Base-by-base conservation (phyloP, 2,888 invertebrate genomes). In the Agriopis aurantiaria region DNA sequence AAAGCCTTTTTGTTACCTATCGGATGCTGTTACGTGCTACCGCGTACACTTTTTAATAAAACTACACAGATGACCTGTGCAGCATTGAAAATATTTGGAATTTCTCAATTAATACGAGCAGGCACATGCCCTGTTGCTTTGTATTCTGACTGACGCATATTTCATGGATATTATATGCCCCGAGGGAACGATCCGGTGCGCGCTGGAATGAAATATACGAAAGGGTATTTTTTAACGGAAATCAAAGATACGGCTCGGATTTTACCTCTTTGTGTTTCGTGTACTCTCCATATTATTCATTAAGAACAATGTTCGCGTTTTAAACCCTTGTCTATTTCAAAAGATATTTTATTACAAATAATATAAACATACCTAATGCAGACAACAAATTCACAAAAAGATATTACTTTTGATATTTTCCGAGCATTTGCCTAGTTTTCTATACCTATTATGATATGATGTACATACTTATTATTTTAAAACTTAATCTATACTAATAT, bases 31-130 rank as follows among this genome's bases (percentile, higher is more conserved):
- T 65, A 69, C 75, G 67, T 67, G 73, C 65, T 71, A 63, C 46
- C 53, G 48, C 56, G 58, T 14, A 62, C 73, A 70, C 14, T 69
- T 73, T 84, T 82, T 78, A 80, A 80, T 80, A 82, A 79, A 80
- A 80, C 73, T 78, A 68, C 76, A 75, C 78, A 79, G 77, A 82
- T 79, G 75, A 78, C 77, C 79, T 77, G 76, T 72, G 75, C 74
- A 79, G 76, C 86, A 91, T 89, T 87, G 87, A 86, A 90, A 90
- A 90, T 89, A 86, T 88, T 88, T 84, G 79, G 78, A 83, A 88
- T 87, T 82, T 83, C 82, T 75, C 80, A 71, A 71, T 77, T 79
- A 81, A 80, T 79, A 77, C 68, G 74, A 69, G 71, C 75, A 5
- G 57, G 72, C 59, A 75, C 75, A 78, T 49, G 78, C 82, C 76